phyloP scores from a whole-genome alignment of 2,113 vertebrate species.

The Solenodon paradoxus region DNA sequence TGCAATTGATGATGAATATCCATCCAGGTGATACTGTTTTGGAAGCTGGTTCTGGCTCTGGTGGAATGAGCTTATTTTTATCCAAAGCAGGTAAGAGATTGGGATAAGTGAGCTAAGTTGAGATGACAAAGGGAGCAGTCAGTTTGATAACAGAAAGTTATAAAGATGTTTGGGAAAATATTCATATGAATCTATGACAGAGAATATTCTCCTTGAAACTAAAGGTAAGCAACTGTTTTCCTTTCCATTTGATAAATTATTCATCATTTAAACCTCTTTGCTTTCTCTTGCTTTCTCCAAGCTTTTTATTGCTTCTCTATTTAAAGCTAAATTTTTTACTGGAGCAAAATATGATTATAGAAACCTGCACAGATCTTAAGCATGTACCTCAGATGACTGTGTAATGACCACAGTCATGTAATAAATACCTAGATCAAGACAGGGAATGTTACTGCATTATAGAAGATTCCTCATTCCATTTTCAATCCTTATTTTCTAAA shows the following conservation, averaged over 20 bases:
- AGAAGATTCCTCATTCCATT: not conserved
- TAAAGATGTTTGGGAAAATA: not conserved
- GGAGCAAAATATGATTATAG: not conserved
- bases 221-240: not conserved
- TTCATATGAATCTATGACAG: not conserved
- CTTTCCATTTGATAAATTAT: not conserved
- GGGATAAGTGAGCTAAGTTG: not conserved
- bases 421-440: not conserved
- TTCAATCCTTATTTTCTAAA: not conserved
- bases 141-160: not conserved
- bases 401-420: not conserved
- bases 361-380: not conserved
- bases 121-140: not conserved
- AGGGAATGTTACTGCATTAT: not conserved
- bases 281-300: not conserved
- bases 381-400: not conserved
- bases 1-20: constrained; percentile 90
- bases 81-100: constrained; percentile 90
- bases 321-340: not conserved
- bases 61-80: constrained; percentile 92
- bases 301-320: not conserved
- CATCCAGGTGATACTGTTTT: constrained; percentile 89
- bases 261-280: not conserved
- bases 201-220: not conserved
- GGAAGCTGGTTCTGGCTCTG: constrained; percentile 92